Conservation (phyloP, 2,888 invertebrate genomes). For the Timema cristinae region DNA sequence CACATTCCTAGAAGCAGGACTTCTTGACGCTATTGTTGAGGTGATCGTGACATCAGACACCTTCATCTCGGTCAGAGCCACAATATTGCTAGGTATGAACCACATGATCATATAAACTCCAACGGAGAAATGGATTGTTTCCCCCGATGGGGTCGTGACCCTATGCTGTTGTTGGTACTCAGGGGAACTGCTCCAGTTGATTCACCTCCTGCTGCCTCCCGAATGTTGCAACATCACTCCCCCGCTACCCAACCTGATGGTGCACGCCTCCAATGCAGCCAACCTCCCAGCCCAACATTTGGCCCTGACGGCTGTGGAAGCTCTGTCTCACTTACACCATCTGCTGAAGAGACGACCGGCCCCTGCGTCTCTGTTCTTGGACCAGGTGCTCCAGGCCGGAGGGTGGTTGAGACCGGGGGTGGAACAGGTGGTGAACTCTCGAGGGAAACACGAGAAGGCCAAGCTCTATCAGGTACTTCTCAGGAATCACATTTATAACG, state of each 20-base stretch:
- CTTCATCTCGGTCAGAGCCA: constrained; percentile 86
- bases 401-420: constrained; percentile 26
- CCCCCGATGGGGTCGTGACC: neutral
- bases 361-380: constrained; percentile 77
- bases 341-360: constrained; percentile 77
- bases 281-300: constrained; percentile 72
- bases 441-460: too few relatives aligned
- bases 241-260: constrained; percentile 68
- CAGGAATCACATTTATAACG: too few relatives aligned
- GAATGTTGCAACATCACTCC: constrained; percentile 81
- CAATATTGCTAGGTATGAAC: constrained; percentile 70
- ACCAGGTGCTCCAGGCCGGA: constrained; percentile 62
- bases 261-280: constrained; percentile 22
- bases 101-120: too few relatives aligned
- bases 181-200: constrained; percentile 82
- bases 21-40: constrained; percentile 85
- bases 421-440: too few relatives aligned
- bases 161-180: constrained; percentile 37
- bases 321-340: constrained; percentile 70
- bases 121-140: too few relatives aligned
- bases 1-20: constrained; percentile 80
- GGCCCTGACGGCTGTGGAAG: constrained; percentile 78
- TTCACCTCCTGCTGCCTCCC: constrained; percentile 79
- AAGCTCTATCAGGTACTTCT: too few relatives aligned
- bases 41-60: constrained; percentile 87